Evolutionary conservation across 1,140 invertebrate genomes (phyloP).

Genomic region (Drosophila malerkotliana): DNA sequence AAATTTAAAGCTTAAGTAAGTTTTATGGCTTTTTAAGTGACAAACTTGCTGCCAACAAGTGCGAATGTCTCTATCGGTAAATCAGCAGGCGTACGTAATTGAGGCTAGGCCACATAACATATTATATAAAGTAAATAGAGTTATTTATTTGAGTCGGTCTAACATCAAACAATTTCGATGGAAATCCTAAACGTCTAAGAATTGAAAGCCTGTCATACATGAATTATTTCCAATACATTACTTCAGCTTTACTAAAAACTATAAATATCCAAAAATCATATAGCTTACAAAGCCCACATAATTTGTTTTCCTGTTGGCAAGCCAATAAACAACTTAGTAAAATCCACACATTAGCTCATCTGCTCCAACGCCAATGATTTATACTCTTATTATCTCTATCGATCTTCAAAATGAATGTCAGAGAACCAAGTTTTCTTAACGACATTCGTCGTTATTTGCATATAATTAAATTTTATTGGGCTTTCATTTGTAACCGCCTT

Average conservation of each 20-base stretch:
- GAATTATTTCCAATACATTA: background rate
- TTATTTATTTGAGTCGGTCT: background rate
- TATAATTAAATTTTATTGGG: constrained; percentile 46
- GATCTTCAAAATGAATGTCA: constrained; percentile 33
- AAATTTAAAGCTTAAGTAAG: constrained; percentile 61
- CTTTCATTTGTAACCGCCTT: constrained; percentile 25
- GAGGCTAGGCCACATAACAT: constrained; percentile 7
- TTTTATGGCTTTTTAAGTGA: constrained; percentile 76
- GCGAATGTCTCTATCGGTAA: constrained; percentile 42
- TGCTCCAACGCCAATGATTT: constrained; percentile 11
- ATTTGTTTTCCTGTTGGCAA: constrained; percentile 5
- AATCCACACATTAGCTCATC: constrained; percentile 26
- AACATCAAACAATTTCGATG: background rate
- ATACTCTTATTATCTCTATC: constrained; percentile 23
- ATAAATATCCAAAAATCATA: background rate
- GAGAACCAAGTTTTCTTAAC: constrained; percentile 17
- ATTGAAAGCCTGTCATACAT: background rate
- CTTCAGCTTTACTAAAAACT: constrained; percentile 1
- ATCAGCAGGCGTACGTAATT: constrained; percentile 34
- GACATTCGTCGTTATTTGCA: constrained; percentile 32
- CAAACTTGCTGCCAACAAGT: constrained; percentile 49
- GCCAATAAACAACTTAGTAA: constrained; percentile 10
- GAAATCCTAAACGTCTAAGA: background rate
- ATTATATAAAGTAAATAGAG: constrained; percentile 3
- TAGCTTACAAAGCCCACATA: constrained; percentile 3